Conservation (phyloP, 2,113 vertebrate species). For the Mobula hypostoma region DNA sequence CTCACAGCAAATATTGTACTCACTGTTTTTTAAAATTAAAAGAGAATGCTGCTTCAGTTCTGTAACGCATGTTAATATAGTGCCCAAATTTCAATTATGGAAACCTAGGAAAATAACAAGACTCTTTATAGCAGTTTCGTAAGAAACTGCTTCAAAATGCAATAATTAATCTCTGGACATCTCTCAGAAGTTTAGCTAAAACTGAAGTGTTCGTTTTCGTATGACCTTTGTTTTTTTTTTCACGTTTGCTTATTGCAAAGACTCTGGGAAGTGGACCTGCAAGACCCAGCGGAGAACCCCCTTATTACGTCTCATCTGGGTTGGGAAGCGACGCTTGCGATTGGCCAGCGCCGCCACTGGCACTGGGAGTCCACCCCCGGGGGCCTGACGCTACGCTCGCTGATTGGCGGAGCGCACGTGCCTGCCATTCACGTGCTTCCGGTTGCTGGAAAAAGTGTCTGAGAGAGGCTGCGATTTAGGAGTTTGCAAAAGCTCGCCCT, state of each 20-base stretch:
- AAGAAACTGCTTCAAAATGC: not conserved
- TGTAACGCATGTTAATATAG: not conserved
- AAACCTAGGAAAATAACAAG: not conserved
- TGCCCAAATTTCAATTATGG: not conserved
- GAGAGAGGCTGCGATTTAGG: conserved; percentile 67
- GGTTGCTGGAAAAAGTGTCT: conserved; percentile 62
- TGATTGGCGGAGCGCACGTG: conserved; percentile 73
- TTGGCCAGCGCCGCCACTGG: conserved; percentile 65
- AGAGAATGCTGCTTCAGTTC: conserved; percentile 11
- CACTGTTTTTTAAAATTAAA: conserved; percentile 5
- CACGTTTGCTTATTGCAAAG: not conserved
- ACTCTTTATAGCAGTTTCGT: not conserved
- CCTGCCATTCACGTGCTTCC: conserved; percentile 82
- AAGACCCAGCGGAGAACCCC: conserved; percentile 35
- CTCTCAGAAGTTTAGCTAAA: not conserved
- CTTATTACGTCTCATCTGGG: conserved; percentile 40
- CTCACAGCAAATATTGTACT: conserved; percentile 29
- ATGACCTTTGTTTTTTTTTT: too few species aligned
- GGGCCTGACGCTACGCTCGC: not conserved
- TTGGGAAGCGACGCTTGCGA: conserved; percentile 49
- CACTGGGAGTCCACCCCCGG: conserved; percentile 47
- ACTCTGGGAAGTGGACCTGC: conserved; percentile 35
- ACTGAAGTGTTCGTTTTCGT: not conserved
- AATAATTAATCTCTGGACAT: not conserved
- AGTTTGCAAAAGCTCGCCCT: conserved; percentile 71